Base-by-base conservation (phyloP, 1,140 invertebrate species). In the Piezodorus guildinii region DNA sequence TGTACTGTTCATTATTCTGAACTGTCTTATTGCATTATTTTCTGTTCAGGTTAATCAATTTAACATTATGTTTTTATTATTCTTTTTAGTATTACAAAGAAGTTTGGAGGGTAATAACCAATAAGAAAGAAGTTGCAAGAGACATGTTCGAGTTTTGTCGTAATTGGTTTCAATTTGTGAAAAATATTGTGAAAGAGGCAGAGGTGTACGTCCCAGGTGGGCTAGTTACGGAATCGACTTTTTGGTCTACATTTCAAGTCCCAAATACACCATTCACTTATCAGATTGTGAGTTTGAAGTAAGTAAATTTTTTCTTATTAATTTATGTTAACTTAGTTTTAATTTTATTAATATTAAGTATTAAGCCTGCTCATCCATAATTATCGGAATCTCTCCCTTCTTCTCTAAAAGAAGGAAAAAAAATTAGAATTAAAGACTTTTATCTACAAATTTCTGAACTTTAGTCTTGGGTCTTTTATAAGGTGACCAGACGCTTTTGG, bases 151-250 rank as follows among this genome's bases (percentile, higher is more conserved):
- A 79, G 56, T 92, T 94, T 75, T 88, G 90, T 3, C 78, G 83
- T 65, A 79, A 88, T 68, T 95, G 91, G 91, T 94, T 94, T 87
- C 78, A 80, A 45, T 94, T 94, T 74, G 89, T 90, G 0, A 81
- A 81, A 66, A 82, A 66, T 79, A 86, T 30, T 94, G 90, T 72
- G 91, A 94, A 72, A 76, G 84, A 51, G 91, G 91, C 0, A 77
- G 89, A 54, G 91, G 91, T 2, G 76, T 88, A 66, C 78, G 88
- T 65, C 90, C 91, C 0, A 79, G 89, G 71, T 94, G 88, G 88
- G 88, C 88, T 9, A 84, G 83, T 71, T 85, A 90, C 71, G 91
- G 91, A 2, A 71, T 94, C 19, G 90, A 94, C 68, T 94, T 91
- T 74, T 74, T 95, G 3, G 84, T 88, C 68, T 77, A 84, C 30